phyloP scores from a whole-genome alignment of 2,888 invertebrate species.

The Cosmopolites sordidus region DNA sequence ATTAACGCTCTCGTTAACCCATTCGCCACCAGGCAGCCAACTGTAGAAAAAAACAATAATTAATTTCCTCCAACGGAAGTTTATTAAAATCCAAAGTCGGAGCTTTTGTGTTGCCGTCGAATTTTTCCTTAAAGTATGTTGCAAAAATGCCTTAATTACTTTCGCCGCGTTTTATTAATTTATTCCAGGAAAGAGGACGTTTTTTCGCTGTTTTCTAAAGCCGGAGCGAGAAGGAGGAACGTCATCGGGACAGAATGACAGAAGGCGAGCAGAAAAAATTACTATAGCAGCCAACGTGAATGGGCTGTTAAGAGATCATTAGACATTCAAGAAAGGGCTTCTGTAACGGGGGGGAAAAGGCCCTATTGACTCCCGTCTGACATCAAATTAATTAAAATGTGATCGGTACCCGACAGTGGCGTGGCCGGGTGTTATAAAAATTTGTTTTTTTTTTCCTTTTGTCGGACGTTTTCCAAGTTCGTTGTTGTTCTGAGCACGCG shows the following conservation, averaged over 20 bases:
- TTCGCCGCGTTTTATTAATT: constrained; percentile 13
- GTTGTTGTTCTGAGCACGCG: too few species aligned
- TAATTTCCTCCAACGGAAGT: background rate
- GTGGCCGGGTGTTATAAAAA: background rate
- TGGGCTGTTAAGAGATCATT: constrained; percentile 30
- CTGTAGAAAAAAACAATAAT: background rate
- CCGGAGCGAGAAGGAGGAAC: background rate
- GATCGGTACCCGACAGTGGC: constrained; percentile 9
- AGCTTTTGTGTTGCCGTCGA: constrained; percentile 7
- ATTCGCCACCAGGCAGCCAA: background rate
- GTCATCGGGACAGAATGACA: background rate
- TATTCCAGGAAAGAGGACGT: constrained; percentile 11
- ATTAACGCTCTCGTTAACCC: background rate
- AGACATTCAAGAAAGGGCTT: constrained; percentile 36
- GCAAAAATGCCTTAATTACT: constrained; percentile 19
- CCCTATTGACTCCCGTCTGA: constrained; percentile 38
- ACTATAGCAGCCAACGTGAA: constrained; percentile 16
- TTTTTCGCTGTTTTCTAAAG: background rate
- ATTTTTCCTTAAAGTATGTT: constrained; percentile 6
- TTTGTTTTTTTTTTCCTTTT: background rate
- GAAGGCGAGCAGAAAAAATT: constrained; percentile 7
- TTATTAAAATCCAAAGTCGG: background rate
- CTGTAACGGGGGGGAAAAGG: constrained; percentile 8
- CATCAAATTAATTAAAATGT: constrained; percentile 42
- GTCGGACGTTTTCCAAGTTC: too few species aligned